A percentile compares a stretch with the other conserved stretches of the same genome.
These are phyloP conservation scores for Sternarchorhynchus goeldii DNA, from an alignment of 2,797 vertebrate genomes.

Conservation along the genomic window DNA sequence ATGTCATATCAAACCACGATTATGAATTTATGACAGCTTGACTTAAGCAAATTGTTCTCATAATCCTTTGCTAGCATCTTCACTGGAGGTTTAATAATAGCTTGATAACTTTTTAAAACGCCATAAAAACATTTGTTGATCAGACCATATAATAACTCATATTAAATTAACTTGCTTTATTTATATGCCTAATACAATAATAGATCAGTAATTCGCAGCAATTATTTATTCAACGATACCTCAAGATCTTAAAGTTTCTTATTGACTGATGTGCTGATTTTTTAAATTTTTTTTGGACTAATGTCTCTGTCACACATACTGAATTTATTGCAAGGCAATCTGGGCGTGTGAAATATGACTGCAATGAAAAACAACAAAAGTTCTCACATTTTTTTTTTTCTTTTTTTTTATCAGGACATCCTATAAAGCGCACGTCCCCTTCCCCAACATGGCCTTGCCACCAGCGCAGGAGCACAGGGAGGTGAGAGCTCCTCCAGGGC, in stretches of 20 bases:
- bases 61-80: not conserved
- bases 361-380: constrained; percentile 10
- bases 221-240: not conserved
- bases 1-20: constrained; percentile 80
- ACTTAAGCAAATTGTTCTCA: constrained; percentile 37
- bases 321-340: not conserved
- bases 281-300: no score
- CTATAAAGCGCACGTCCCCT: constrained; percentile 7
- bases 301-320: not conserved
- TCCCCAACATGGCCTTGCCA: constrained; percentile 15
- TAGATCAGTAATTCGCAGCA: not conserved
- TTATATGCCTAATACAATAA: constrained; percentile 3
- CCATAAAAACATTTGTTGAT: constrained; percentile 15
- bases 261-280: no score
- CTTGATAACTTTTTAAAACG: constrained; percentile 18
- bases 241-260: not conserved
- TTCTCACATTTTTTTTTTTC: constrained; percentile 23
- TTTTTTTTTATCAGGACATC: constrained; percentile 21
- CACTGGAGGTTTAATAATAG: constrained; percentile 20
- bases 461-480: not conserved
- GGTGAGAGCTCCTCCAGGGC: constrained; percentile 19
- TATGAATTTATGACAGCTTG: constrained; percentile 74
- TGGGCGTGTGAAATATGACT: not conserved
- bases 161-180: not conserved
- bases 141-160: not conserved